Conservation (phyloP, 2,888 invertebrate species). For the Tanypteryx hageni region DNA sequence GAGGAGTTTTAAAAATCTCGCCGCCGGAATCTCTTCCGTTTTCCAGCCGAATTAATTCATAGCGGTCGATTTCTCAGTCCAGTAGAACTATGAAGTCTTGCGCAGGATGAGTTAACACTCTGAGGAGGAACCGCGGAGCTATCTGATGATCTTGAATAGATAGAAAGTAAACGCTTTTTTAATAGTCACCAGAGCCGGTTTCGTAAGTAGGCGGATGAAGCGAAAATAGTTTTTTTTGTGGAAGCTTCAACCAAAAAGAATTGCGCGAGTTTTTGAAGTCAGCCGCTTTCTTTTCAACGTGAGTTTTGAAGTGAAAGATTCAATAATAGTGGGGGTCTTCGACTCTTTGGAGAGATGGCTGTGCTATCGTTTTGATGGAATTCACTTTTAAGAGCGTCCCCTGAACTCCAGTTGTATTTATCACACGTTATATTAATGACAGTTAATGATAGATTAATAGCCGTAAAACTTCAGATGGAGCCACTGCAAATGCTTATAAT, state of each 20-base stretch:
- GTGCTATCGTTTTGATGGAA: too few species aligned
- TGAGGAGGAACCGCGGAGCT: slow-evolving; percentile 17
- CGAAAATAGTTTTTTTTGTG: neutral
- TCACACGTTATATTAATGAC: too few species aligned
- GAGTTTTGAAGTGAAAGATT: too few species aligned
- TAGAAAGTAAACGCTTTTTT: neutral
- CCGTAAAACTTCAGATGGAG: too few species aligned
- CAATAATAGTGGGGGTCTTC: too few species aligned
- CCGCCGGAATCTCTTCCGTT: neutral
- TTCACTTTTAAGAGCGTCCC: too few species aligned
- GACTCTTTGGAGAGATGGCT: too few species aligned
- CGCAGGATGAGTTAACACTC: neutral
- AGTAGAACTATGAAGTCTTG: neutral
- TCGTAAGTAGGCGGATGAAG: neutral
- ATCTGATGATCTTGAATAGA: neutral
- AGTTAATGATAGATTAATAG: too few species aligned
- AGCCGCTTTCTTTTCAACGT: neutral
- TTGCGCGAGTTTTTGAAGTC: neutral
- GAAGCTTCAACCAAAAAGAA: neutral
- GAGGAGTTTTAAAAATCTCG: neutral
- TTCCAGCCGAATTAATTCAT: slow-evolving; percentile 5
- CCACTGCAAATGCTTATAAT: too few species aligned
- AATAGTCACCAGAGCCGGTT: neutral
- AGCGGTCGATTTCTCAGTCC: neutral
- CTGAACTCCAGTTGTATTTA: too few species aligned